Evolutionary conservation across 2,113 vertebrate genomes (phyloP).

Genomic region (Cettia cetti): DNA sequence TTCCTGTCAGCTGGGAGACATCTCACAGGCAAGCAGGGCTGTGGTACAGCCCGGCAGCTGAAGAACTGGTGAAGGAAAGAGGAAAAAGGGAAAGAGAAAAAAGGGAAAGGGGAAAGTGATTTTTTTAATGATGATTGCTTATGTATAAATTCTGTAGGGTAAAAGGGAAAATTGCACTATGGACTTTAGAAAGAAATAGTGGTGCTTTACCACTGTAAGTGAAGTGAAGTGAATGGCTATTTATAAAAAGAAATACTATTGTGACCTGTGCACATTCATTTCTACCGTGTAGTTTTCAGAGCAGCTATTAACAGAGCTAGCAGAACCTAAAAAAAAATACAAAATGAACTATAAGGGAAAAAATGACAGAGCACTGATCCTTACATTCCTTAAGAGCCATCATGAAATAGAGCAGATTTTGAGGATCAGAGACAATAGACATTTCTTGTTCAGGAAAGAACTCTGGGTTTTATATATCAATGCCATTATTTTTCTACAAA

Average conservation of each 20-base stretch:
- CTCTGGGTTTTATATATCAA: slow-evolving; percentile 23
- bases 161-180: slow-evolving; percentile 74
- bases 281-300: slow-evolving; percentile 7
- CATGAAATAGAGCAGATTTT: slow-evolving; percentile 7
- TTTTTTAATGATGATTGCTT: slow-evolving; percentile 31
- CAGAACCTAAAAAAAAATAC: not conserved
- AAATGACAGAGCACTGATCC: slow-evolving; percentile 22
- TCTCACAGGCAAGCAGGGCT: not conserved
- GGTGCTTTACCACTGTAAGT: slow-evolving; percentile 40
- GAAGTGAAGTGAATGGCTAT: slow-evolving; percentile 51
- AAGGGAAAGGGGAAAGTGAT: not conserved
- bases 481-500: slow-evolving; percentile 55
- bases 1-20: not conserved
- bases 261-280: slow-evolving; percentile 23
- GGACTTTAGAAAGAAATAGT: slow-evolving; percentile 59
- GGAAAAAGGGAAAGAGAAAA: not conserved
- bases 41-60: not conserved
- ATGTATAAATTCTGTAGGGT: slow-evolving; percentile 37
- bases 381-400: not conserved
- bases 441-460: slow-evolving; percentile 38
- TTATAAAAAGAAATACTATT: slow-evolving; percentile 61
- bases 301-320: slow-evolving; percentile 27
- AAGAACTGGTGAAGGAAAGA: not conserved
- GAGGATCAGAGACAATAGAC: slow-evolving; percentile 14
- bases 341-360: not conserved